phyloP scores from a whole-genome alignment of 2,113 vertebrate species.

The rabbit (Oryctolagus cuniculus) region DNA sequence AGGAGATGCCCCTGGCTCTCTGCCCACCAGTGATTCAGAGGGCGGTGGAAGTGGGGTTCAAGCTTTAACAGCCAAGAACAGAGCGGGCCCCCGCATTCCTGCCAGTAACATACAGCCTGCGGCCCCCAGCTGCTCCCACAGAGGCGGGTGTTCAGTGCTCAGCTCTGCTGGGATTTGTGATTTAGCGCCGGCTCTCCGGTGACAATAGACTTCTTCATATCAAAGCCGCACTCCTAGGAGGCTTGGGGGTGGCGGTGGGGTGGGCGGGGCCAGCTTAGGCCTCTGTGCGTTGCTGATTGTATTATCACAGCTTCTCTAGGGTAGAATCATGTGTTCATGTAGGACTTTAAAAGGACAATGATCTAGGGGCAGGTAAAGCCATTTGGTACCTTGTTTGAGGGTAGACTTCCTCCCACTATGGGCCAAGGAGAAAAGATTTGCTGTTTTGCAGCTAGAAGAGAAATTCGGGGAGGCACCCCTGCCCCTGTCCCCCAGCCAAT shows the following conservation, averaged over 20 bases:
- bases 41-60: neutral
- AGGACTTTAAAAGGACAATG: slow-evolving; percentile 30
- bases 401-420: neutral
- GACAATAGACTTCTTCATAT: slow-evolving; percentile 78
- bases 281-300: neutral
- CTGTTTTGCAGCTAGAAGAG: slow-evolving; percentile 64
- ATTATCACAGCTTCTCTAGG: slow-evolving; percentile 76
- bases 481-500: neutral
- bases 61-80: slow-evolving; percentile 76
- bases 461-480: neutral
- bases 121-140: slow-evolving; percentile 49
- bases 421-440: neutral
- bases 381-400: neutral
- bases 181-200: slow-evolving; percentile 57
- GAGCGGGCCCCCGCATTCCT: slow-evolving; percentile 28
- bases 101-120: neutral
- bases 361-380: slow-evolving; percentile 47
- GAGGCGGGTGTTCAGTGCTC: slow-evolving; percentile 6
- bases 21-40: neutral
- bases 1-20: neutral
- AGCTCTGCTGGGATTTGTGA: slow-evolving; percentile 68
- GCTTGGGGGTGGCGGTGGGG: slow-evolving; percentile 52
- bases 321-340: slow-evolving; percentile 58
- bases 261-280: neutral
- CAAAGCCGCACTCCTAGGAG: slow-evolving; percentile 67